Base-by-base conservation (phyloP, 2,888 invertebrate genomes). In the Physocephala rufipes region DNA sequence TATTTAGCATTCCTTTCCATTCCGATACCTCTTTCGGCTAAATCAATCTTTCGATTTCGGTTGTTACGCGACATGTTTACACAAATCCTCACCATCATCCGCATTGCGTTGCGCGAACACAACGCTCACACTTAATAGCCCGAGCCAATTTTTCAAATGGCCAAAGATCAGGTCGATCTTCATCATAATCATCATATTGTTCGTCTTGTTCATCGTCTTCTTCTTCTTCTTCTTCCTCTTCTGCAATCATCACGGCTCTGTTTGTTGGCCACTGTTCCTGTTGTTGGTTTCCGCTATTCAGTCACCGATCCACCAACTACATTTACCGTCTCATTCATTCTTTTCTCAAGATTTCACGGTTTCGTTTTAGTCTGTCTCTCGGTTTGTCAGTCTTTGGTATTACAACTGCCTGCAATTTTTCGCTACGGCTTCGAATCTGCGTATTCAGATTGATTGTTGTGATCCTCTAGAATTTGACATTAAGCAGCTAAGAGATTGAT, bases 401-500 rank as follows among this genome's bases (percentile, higher is more conserved):
- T n/a, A n/a, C n/a, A n/a, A n/a, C n/a, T n/a, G n/a, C n/a, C n/a
- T n/a, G n/a, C n/a, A n/a, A n/a, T n/a, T n/a, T n/a, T n/a, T n/a
- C n/a, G n/a, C n/a, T n/a, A n/a, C n/a, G n/a, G n/a, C 47, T 19
- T 19, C 53, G 26, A 15, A 26, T 45, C 24, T 58, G 43, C 61
- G 53, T 21, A n/a, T 26, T 49, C 66, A 47, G 68, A 68, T 68
- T 61, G 68, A 68, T 62, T 61, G 51, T 51, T 61, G 16, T 36
- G 68, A 68, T 61, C 51, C 61, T n/a, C 61, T 30, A 26, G 19
- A 36, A 62, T 19, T 51, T 68, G 68, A 68, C 68, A 62, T 68
- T 68, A 68, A 62, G 62, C 68, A 68, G 68, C 68, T 61, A 43
- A 51, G 51, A 68, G 68, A 68, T 68, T 68, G 61, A 68, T 62